A percentile compares a stretch with the other conserved stretches of the same genome.
These are phyloP conservation scores for Esox masquinongy DNA, from an alignment of 2,797 vertebrate species.

Conservation along the genomic window DNA sequence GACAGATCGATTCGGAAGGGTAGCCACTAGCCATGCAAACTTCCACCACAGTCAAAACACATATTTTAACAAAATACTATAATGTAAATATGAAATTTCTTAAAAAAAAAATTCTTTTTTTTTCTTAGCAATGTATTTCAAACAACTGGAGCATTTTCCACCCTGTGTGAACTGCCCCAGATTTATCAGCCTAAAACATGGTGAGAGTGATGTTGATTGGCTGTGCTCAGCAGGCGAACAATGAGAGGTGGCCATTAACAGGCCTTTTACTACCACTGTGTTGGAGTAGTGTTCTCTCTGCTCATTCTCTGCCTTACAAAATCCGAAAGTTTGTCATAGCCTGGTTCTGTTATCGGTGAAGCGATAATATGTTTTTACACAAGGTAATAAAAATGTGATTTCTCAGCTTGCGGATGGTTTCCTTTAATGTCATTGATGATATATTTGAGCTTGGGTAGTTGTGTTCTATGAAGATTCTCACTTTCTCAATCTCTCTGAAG, in stretches of 20 bases:
- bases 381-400: constrained; percentile 44
- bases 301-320: constrained; percentile 38
- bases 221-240: constrained; percentile 44
- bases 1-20: no score
- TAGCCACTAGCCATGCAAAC: not conserved
- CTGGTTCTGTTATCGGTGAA: constrained; percentile 43
- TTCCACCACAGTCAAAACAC: not conserved
- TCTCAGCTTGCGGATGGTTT: constrained; percentile 26
- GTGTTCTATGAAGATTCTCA: constrained; percentile 29
- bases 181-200: constrained; percentile 42
- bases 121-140: constrained; percentile 22
- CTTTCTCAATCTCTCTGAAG: constrained; percentile 25
- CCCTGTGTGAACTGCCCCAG: constrained; percentile 23
- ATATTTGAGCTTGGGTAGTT: constrained; percentile 12
- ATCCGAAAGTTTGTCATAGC: constrained; percentile 41
- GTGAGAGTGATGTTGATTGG: constrained; percentile 35
- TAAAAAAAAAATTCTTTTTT: no score
- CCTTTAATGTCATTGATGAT: constrained; percentile 23
- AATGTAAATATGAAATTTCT: not conserved
- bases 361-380: constrained; percentile 30
- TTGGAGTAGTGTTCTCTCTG: constrained; percentile 45
- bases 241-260: constrained; percentile 54
- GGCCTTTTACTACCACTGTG: constrained; percentile 37
- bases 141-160: constrained; percentile 25
- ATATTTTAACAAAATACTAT: not conserved